phyloP scores from a whole-genome alignment of 1,140 invertebrate species.

The Polyergus mexicanus region DNA sequence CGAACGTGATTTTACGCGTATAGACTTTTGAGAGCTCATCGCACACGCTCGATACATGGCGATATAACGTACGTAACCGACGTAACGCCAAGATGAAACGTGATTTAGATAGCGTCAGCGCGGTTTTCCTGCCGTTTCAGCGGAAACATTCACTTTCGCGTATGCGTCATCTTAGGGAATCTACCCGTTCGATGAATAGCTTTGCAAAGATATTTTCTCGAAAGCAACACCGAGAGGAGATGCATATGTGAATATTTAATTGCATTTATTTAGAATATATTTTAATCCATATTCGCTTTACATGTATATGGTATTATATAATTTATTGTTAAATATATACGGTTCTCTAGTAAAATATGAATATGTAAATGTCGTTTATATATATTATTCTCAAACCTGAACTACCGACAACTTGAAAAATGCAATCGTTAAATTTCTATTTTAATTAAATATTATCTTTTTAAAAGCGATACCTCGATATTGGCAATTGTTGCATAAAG shows the following conservation, averaged over 20 bases:
- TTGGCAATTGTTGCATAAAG: neutral
- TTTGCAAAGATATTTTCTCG: neutral
- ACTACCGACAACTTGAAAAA: neutral
- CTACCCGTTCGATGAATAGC: neutral
- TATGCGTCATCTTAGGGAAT: neutral
- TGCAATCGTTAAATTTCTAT: neutral
- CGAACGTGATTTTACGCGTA: constrained; percentile 24
- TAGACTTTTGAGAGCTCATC: neutral
- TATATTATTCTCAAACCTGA: neutral
- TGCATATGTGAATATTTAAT: neutral
- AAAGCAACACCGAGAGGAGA: neutral
- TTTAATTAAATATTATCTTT: neutral
- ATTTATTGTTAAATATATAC: too few species aligned
- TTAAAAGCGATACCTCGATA: too few species aligned
- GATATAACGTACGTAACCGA: too few species aligned
- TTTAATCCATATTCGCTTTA: neutral
- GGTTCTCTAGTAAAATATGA: too few species aligned
- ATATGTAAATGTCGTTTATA: too few species aligned
- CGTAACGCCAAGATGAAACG: constrained; percentile 15
- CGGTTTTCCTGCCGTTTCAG: neutral
- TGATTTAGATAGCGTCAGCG: neutral
- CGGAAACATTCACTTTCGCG: neutral
- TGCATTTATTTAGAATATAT: neutral
- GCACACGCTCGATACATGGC: neutral
- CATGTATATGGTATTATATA: too few species aligned